Percentiles rank a stretch among this genome's conserved stretches.
Evolutionary conservation across 2,888 invertebrate genomes (phyloP).

Genomic region (Laothoe populi): DNA sequence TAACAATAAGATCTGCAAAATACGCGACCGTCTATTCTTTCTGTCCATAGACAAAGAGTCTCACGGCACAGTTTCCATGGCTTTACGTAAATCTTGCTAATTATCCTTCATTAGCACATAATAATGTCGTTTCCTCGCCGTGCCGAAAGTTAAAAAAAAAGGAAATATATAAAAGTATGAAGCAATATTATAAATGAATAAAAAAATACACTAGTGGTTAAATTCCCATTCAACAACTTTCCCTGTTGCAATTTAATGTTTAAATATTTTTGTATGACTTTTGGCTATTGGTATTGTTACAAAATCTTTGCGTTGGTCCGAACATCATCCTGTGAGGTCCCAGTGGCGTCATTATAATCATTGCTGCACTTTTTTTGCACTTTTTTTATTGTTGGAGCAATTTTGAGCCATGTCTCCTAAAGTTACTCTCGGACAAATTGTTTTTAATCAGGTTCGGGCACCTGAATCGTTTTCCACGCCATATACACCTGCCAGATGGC

Average conservation of each 20-base stretch:
- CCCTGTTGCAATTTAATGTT: not conserved
- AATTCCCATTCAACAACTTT: not conserved
- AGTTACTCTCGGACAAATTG: not conserved
- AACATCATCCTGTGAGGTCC: not conserved
- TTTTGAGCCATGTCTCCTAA: not conserved
- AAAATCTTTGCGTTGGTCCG: not conserved
- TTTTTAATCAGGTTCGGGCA: constrained; percentile 10
- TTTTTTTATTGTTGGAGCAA: not conserved
- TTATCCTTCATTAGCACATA: constrained; percentile 65
- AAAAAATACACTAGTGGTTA: not conserved
- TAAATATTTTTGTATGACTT: not conserved
- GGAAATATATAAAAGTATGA: constrained; percentile 30
- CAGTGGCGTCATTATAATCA: not conserved
- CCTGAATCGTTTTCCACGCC: constrained; percentile 4
- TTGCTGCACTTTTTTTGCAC: not conserved
- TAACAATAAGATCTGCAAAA: constrained; percentile 55
- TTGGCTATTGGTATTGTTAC: not conserved
- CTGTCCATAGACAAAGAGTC: constrained; percentile 63
- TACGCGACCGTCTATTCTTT: constrained; percentile 14
- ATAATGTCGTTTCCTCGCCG: constrained; percentile 66
- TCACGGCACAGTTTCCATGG: constrained; percentile 80
- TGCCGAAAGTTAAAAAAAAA: constrained; percentile 38
- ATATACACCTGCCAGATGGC: constrained; percentile 7
- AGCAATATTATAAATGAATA: constrained; percentile 13
- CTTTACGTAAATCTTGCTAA: constrained; percentile 76